phyloP scores from a whole-genome alignment of 2,888 invertebrate species.

The Panopea generosa region DNA sequence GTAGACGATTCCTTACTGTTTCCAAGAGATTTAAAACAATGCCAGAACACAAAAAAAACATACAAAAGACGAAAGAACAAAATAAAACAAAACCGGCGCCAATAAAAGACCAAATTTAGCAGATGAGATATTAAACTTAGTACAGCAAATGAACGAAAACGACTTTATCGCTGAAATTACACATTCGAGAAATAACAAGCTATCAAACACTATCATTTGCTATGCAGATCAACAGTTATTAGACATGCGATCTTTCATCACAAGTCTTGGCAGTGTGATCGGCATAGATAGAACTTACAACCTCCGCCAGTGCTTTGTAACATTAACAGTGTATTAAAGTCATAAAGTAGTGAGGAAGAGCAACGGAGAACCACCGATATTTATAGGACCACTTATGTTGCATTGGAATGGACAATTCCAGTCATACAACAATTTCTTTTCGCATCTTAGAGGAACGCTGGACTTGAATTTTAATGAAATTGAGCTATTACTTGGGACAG shows the following conservation, averaged over 20 bases:
- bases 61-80: no score
- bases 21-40: background rate
- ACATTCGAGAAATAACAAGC: conserved; percentile 5
- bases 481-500: conserved; percentile 16
- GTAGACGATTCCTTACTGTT: background rate
- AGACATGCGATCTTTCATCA: conserved; percentile 13
- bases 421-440: background rate
- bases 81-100: no score
- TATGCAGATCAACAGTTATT: conserved; percentile 18
- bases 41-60: background rate
- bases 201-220: conserved; percentile 7
- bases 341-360: conserved; percentile 11
- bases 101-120: background rate
- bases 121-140: conserved; percentile 10
- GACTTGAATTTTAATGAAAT: background rate
- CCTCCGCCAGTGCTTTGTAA: conserved; percentile 10
- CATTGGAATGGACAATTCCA: conserved; percentile 30
- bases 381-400: conserved; percentile 22
- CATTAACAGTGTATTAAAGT: conserved; percentile 16
- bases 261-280: background rate
- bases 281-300: conserved; percentile 5
- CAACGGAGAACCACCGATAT: conserved; percentile 20
- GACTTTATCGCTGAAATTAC: conserved; percentile 1
- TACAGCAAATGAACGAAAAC: conserved; percentile 4
- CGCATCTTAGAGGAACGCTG: conserved; percentile 6